Base-by-base conservation (phyloP, 2,888 invertebrate genomes). In the Venustoraphidia nigricollis region DNA sequence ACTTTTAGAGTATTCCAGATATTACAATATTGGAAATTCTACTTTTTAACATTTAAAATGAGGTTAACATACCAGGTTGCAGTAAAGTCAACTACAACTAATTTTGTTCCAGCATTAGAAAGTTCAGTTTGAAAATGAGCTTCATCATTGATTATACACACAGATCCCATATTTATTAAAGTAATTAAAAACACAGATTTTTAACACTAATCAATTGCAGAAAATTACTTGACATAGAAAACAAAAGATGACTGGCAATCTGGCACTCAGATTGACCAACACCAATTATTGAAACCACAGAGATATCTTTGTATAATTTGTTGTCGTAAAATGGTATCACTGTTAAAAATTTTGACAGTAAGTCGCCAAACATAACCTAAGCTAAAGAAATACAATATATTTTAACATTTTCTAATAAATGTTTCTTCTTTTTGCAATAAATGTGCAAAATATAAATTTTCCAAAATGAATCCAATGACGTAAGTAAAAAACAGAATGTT, bases 21-120 rank as follows among this genome's bases (percentile, higher is more conserved):
- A 27, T 27, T 3, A 27, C 3, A 27, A 27, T 27, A 27, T 6
- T 27, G 27, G 5, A 27, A 27, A 27, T 27, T 17, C 17, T 27
- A 43, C 34, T 14, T 5, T 40, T 43, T 36, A 9, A 34, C 9
- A 17, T 17, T 43, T n/a, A 14, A 41, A 42, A 52, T 49, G 39
- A 50, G 52, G 53, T 54, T 53, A 43, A 61, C 72, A 74, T 66
- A 92, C 95, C 95, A 95, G 59, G 82, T 83, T 47, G 95, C 95
- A 53, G 90, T 93, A 64, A 91, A 96, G 69, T 96, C 95, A 8
- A 88, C 94, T 41, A 96, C 88, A 41, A 95, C 92, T 41, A 96
- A 72, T 64, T 89, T 90, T 5, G 83, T 77, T 10, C 90, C 87
- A 10, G 93, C 92, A 56, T 75, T 80, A n/a, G 79, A 69, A 66